phyloP scores from a whole-genome alignment of 2,113 vertebrate species.

The Pogona vitticeps region DNA sequence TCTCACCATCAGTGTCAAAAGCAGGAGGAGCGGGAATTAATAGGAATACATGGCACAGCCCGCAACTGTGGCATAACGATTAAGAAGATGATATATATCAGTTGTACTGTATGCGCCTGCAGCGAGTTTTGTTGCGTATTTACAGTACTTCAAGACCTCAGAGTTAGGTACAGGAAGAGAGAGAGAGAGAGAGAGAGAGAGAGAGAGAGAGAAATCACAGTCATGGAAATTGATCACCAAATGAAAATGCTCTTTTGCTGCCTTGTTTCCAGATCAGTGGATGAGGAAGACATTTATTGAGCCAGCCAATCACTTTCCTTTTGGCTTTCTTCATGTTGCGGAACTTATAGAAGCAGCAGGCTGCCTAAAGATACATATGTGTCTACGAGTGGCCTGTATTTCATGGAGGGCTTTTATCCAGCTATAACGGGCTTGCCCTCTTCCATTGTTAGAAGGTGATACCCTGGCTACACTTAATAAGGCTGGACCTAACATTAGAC shows the following conservation, averaged over 20 bases:
- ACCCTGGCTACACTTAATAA: too few species aligned
- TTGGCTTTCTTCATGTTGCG: too few species aligned
- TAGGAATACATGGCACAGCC: background rate
- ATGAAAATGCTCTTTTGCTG: background rate
- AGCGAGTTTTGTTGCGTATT: background rate
- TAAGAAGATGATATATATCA: background rate
- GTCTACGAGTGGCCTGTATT: too few species aligned
- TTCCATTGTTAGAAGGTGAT: too few species aligned
- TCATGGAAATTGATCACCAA: background rate
- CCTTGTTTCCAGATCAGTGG: background rate
- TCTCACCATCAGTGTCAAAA: background rate
- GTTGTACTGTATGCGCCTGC: background rate
- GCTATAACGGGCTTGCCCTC: too few species aligned
- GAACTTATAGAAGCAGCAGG: too few species aligned
- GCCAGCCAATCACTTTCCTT: too few species aligned
- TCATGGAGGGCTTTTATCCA: too few species aligned
- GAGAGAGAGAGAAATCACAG: background rate
- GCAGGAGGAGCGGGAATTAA: background rate
- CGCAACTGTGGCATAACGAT: slow-evolving; percentile 1
- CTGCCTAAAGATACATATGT: too few species aligned
- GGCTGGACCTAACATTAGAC: too few species aligned
- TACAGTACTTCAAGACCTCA: background rate
- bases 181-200: too few species aligned
- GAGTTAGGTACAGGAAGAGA: background rate
- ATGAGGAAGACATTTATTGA: background rate